Evolutionary conservation across 2,797 vertebrate species (phyloP), one percentile per base, ranked within the genome.

Genomic region (Lacerta viridis): DNA sequence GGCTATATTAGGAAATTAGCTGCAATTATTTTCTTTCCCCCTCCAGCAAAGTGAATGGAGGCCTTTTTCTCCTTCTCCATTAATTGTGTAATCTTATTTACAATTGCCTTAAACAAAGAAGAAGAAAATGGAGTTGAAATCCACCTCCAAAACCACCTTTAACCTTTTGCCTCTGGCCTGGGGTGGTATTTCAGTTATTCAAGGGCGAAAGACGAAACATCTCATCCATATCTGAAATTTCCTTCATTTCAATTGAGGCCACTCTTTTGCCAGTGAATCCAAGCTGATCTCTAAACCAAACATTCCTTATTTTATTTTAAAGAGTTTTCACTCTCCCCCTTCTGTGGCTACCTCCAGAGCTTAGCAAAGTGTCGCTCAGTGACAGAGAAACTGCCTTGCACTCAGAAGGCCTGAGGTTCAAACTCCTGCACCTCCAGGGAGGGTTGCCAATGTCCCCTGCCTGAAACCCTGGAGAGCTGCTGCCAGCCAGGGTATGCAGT

Each of bases 21-120:
- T 17, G 6, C 59, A 90, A 76, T 69, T 39, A 3, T 79, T 4
- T 5, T 89, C 46, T 10, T 25, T 39, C 23, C 59, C 59, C 29
- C 29, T n/a, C 0, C 0, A 36, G n/a, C 18, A 50, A 41, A 59
- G 3, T 0, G 0, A 36, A 69, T 85, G 80, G 0, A 2, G 59
- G 0, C 2, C 13, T 91, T 92, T 89, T 83, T 68, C 87, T 86
- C 17, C 69, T 6, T 69, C 85, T 18, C 87, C 64, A 33, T 91
- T 83, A 89, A 90, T 85, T 50, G 10, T 18, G 46, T 27, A 5
- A 18, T 91, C 89, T 61, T 80, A n/a, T 84, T 93, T 91, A 89
- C 86, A 2, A 43, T 82, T 82, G 88, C 64, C 78, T 50, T 50
- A 50, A 50, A 50, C 50, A 50, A 50, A 50, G 50, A 50, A 89